Conservation (phyloP, 2,888 invertebrate genomes). For the Andrena fulva region DNA sequence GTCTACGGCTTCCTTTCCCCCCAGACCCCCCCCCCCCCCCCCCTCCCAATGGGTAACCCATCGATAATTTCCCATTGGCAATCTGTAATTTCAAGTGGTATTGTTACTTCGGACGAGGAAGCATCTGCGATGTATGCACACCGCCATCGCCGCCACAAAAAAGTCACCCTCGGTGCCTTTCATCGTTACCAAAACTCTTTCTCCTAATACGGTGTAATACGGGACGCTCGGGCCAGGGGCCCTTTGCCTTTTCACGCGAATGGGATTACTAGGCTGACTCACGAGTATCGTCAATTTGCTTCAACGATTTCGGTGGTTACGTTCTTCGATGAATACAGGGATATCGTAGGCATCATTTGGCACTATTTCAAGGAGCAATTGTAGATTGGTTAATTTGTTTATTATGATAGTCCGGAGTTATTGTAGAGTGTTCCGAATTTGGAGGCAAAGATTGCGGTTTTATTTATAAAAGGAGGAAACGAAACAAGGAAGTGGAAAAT, state of each 20-base stretch:
- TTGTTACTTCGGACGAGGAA: slow-evolving; percentile 74
- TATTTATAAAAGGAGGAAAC: too few species aligned
- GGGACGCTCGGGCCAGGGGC: background rate
- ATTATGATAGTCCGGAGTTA: too few species aligned
- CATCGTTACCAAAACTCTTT: slow-evolving; percentile 32
- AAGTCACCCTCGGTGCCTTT: slow-evolving; percentile 1
- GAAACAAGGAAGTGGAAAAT: background rate
- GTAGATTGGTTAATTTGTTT: too few species aligned
- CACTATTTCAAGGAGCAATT: too few species aligned
- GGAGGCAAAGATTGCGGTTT: too few species aligned
- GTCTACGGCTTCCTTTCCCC: slow-evolving; percentile 46
- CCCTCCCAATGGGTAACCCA: slow-evolving; percentile 59
- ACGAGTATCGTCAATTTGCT: background rate
- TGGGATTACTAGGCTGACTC: slow-evolving; percentile 2
- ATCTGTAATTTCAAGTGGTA: slow-evolving; percentile 80
- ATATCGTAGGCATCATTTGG: background rate
- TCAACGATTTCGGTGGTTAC: background rate
- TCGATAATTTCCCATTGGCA: slow-evolving; percentile 78
- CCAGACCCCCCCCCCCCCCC: slow-evolving; percentile 29
- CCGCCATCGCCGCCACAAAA: background rate
- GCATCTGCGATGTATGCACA: slow-evolving; percentile 75
- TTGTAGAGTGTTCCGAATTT: too few species aligned
- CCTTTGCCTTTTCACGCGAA: background rate
- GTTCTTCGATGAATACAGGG: background rate
- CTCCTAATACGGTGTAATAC: background rate